phyloP scores from a whole-genome alignment of 2,113 vertebrate genomes.

The Vulpes vulpes region DNA sequence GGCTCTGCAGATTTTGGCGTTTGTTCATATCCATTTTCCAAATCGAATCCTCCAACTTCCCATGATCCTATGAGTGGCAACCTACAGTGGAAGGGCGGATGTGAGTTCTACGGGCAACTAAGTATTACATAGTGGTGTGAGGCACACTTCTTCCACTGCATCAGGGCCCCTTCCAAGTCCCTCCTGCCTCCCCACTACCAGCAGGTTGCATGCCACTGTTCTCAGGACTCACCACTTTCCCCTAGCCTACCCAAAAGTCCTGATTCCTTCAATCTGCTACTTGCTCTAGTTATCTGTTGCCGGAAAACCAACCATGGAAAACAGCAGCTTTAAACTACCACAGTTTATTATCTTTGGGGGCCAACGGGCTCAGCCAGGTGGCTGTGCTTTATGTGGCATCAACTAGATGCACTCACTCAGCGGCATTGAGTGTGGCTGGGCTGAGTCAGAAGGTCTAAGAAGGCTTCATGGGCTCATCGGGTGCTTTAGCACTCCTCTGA shows the following conservation, averaged over 20 bases:
- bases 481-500: background rate
- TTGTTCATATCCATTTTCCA: background rate
- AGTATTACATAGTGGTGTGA: fast-evolving
- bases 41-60: background rate
- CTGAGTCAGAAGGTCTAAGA: too few relatives aligned
- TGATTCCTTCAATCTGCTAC: background rate
- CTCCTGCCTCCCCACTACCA: background rate
- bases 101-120: background rate
- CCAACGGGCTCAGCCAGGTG: background rate
- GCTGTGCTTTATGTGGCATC: background rate
- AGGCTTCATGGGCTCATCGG: background rate
- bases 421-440: background rate
- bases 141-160: background rate
- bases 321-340: background rate
- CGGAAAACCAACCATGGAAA: background rate
- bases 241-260: background rate
- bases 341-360: background rate
- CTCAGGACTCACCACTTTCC: background rate
- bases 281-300: background rate
- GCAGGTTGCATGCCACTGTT: background rate
- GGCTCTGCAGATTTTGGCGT: background rate
- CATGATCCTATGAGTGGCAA: background rate
- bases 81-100: background rate
- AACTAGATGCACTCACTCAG: background rate
- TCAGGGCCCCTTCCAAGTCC: background rate